Conservation (phyloP, 23 tunicate genomes). For the Halocynthia aurantium region DNA sequence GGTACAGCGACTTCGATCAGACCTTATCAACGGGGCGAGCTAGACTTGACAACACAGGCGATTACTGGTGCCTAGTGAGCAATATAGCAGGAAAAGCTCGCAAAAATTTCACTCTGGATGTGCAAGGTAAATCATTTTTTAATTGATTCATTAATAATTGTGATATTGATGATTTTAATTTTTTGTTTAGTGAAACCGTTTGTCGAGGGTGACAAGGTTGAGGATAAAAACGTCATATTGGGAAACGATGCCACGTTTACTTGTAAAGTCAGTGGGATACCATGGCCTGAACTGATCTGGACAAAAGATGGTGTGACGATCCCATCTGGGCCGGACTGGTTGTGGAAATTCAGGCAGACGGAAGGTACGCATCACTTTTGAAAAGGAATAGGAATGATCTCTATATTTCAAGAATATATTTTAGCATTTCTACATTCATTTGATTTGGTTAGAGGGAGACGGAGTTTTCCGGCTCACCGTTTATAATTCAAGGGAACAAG, state of each 20-base stretch:
- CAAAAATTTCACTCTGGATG: conserved; percentile 57
- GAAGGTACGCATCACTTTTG: too few species aligned
- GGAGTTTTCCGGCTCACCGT: conserved; percentile 30
- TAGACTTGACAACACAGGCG: conserved; percentile 53
- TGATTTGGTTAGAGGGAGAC: background rate
- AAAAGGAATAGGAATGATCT: background rate
- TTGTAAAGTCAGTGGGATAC: conserved; percentile 85
- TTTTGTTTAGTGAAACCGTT: conserved; percentile 9
- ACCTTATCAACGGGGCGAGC: conserved; percentile 14
- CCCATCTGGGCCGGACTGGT: background rate
- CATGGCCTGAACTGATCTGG: conserved; percentile 83
- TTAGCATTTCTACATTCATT: background rate
- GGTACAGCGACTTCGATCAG: background rate
- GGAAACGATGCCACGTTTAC: conserved; percentile 60
- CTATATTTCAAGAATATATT: background rate
- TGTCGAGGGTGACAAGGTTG: background rate
- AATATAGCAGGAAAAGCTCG: conserved; percentile 90
- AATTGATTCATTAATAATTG: background rate
- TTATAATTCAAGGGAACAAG: conserved; percentile 34
- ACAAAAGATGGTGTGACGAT: conserved; percentile 54
- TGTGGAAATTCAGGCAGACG: too few species aligned
- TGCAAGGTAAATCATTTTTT: conserved; percentile 18
- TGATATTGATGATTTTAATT: background rate
- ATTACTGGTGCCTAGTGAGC: conserved; percentile 88
- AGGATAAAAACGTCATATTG: conserved; percentile 39